Evolutionary conservation across 2,113 vertebrate genomes (phyloP).

Genomic region (Dromas ardeola): DNA sequence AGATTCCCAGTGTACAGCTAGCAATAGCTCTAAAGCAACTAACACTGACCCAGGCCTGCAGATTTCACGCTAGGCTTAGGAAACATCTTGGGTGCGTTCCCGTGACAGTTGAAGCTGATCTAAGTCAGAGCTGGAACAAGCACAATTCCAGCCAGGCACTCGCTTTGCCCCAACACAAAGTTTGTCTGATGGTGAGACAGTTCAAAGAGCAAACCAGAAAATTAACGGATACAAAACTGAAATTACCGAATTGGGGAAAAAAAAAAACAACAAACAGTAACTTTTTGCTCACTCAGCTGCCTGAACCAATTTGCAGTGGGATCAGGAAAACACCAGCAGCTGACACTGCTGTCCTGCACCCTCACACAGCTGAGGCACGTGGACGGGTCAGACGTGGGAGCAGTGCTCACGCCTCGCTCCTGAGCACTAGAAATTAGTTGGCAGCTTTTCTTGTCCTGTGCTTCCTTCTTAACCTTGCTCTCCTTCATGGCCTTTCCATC

Average conservation of each 20-base stretch:
- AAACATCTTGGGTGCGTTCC: background rate
- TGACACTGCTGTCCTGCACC: background rate
- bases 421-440: background rate
- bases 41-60: background rate
- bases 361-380: fast-evolving
- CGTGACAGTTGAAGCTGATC: background rate
- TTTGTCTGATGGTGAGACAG: background rate
- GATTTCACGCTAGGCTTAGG: background rate
- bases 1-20: background rate
- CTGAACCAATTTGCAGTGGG: background rate
- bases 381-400: background rate
- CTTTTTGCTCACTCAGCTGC: background rate
- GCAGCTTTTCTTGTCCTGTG: background rate
- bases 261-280: background rate
- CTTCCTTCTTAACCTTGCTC: background rate
- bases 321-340: background rate
- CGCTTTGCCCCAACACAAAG: background rate
- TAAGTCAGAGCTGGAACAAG: background rate
- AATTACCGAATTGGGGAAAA: background rate
- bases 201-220: background rate
- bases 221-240: background rate
- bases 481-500: background rate
- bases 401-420: background rate
- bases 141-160: background rate
- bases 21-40: background rate